These are phyloP conservation scores for Pseudanteris insignis DNA, from an alignment of 2,888 invertebrate species.

Conservation along the genomic window DNA sequence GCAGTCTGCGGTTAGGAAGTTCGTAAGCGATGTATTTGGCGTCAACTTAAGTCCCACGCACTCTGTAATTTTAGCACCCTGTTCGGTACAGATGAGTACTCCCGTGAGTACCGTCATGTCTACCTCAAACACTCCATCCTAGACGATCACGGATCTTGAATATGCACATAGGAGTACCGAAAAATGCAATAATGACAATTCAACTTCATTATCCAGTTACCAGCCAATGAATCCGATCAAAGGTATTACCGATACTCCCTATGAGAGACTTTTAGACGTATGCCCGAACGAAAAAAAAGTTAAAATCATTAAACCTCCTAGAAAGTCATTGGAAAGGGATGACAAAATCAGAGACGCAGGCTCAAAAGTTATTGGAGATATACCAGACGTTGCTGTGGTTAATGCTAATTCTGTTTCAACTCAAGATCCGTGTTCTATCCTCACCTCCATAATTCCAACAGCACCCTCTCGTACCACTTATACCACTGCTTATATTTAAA, in stretches of 20 bases:
- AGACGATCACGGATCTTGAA: conserved; percentile 23
- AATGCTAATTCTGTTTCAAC: conserved; percentile 52
- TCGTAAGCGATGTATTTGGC: conserved; percentile 57
- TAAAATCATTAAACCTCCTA: conserved; percentile 26
- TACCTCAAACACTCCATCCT: conserved; percentile 41
- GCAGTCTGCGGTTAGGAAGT: conserved; percentile 57
- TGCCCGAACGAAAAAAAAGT: conserved; percentile 15
- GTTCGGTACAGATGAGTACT: conserved; percentile 60
- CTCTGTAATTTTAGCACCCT: conserved; percentile 55
- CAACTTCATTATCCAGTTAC: too few species aligned
- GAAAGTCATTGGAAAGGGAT: conserved; percentile 25
- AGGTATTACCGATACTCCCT: too few species aligned
- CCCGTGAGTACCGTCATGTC: conserved; percentile 59
- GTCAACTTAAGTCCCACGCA: conserved; percentile 48
- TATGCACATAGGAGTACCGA: background rate
- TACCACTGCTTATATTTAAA: conserved; percentile 64
- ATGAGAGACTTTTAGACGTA: conserved; percentile 14
- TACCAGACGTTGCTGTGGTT: conserved; percentile 58
- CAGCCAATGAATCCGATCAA: too few species aligned
- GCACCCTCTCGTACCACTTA: conserved; percentile 62
- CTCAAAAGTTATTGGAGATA: conserved; percentile 51
- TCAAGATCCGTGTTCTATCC: conserved; percentile 60
- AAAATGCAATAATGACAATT: too few species aligned
- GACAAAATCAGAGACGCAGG: background rate
- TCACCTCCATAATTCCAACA: conserved; percentile 61